phyloP scores from a whole-genome alignment of 2,797 vertebrate genomes.

The Pristis pectinata region DNA sequence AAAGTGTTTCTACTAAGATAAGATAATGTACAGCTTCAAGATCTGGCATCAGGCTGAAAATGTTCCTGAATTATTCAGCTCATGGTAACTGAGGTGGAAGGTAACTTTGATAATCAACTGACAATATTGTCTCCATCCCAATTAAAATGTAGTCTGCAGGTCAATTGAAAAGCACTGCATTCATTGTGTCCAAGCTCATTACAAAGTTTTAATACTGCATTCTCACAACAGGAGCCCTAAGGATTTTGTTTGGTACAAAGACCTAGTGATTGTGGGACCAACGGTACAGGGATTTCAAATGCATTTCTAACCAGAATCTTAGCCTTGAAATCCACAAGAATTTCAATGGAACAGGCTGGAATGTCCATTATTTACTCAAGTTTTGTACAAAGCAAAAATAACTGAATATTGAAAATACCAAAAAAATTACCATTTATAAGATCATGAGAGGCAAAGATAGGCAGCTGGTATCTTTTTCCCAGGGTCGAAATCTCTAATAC shows the following conservation, averaged over 20 bases:
- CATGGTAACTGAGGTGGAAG: not conserved
- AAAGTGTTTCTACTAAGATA: no score
- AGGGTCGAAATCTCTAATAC: no score
- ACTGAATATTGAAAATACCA: not conserved
- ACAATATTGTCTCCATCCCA: not conserved
- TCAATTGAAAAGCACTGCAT: not conserved
- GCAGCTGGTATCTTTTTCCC: no score
- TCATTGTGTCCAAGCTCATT: no score
- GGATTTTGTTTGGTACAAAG: not conserved
- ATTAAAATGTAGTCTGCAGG: not conserved
- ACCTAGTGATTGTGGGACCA: not conserved
- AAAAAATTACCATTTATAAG: no score
- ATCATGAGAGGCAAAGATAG: no score
- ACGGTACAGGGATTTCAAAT: not conserved
- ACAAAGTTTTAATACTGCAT: not conserved
- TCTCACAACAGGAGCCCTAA: no score
- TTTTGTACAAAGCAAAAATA: not conserved
- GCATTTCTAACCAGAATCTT: not conserved
- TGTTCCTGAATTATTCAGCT: not conserved
- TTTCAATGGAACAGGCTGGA: not conserved
- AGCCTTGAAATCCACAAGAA: not conserved
- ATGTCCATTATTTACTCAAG: not conserved
- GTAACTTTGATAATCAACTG: not conserved
- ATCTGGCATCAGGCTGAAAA: not conserved
- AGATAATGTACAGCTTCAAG: not conserved